Evolutionary conservation across 2,113 vertebrate genomes (phyloP).

Genomic region (Peucedramus taeniatus): DNA sequence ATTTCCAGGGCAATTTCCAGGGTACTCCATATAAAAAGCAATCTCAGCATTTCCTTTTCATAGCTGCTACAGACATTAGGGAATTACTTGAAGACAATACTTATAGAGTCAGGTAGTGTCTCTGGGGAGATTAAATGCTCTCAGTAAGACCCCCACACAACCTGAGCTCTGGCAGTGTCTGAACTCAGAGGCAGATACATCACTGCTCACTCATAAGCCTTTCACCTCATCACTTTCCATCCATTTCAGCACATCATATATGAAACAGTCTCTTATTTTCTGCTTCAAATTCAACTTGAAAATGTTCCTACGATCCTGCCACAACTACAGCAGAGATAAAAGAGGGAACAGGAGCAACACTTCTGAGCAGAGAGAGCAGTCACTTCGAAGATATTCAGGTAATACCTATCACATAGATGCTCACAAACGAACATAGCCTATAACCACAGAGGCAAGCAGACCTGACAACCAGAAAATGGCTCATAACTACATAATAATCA

Average conservation of each 20-base stretch:
- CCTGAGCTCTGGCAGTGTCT: neutral
- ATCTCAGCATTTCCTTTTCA: neutral
- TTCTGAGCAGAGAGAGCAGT: neutral
- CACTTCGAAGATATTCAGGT: neutral
- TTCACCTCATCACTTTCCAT: neutral
- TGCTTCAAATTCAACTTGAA: neutral
- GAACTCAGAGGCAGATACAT: neutral
- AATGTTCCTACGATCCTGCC: neutral
- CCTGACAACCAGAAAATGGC: neutral
- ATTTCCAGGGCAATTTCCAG: neutral
- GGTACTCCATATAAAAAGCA: neutral
- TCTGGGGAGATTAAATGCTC: neutral
- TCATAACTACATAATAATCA: neutral
- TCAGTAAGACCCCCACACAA: neutral
- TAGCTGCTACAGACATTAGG: neutral
- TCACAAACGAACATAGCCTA: fast-evolving
- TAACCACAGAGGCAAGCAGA: neutral
- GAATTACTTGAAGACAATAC: neutral
- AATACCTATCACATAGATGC: neutral
- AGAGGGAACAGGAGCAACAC: neutral
- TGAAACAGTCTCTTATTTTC: neutral
- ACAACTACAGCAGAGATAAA: neutral
- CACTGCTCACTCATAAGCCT: fast-evolving
- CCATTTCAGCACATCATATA: neutral
- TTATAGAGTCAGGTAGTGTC: fast-evolving